Conservation (phyloP, 2,113 vertebrate genomes). For the Chaetura pelagica region DNA sequence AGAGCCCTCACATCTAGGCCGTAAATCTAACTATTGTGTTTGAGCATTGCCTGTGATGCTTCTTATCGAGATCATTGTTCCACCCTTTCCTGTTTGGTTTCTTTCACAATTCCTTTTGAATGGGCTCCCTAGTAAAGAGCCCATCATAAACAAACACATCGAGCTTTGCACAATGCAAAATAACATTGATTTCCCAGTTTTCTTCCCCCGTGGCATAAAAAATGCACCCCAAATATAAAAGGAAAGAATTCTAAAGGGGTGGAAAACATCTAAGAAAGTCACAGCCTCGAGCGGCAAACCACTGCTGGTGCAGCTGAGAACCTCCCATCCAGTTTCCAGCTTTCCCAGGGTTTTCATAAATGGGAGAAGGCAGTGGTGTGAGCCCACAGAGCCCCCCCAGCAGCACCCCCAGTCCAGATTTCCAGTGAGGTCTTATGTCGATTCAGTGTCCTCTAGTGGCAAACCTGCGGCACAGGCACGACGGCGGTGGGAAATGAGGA, state of each 20-base stretch:
- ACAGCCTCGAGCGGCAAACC: not conserved
- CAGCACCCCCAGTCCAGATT: not conserved
- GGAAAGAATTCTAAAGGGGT: not conserved
- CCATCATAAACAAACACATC: slow-evolving; percentile 60
- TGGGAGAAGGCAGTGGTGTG: not conserved
- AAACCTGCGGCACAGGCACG: not conserved
- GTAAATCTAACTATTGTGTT: slow-evolving; percentile 66
- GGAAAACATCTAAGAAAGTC: slow-evolving; percentile 2
- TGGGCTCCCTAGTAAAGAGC: slow-evolving; percentile 31
- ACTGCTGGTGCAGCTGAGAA: not conserved
- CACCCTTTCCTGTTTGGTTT: slow-evolving; percentile 72
- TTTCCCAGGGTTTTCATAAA: not conserved
- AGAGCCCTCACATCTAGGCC: slow-evolving; percentile 49
- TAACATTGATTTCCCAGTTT: slow-evolving; percentile 58
- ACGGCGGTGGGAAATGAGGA: not conserved
- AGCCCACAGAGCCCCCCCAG: not conserved
- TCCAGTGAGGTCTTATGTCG: slow-evolving; percentile 31
- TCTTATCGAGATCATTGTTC: slow-evolving; percentile 65
- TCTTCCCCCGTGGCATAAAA: not conserved
- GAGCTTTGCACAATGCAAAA: slow-evolving; percentile 43
- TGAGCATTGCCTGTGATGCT: slow-evolving; percentile 56
- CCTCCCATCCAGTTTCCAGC: not conserved
- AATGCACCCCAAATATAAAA: slow-evolving; percentile 30
- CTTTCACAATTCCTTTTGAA: slow-evolving; percentile 68
- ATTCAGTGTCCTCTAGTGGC: slow-evolving; percentile 73